Evolutionary conservation across 1,140 invertebrate species (phyloP), one percentile per base, ranked within the genome.

Genomic region (Vanessa atalanta): DNA sequence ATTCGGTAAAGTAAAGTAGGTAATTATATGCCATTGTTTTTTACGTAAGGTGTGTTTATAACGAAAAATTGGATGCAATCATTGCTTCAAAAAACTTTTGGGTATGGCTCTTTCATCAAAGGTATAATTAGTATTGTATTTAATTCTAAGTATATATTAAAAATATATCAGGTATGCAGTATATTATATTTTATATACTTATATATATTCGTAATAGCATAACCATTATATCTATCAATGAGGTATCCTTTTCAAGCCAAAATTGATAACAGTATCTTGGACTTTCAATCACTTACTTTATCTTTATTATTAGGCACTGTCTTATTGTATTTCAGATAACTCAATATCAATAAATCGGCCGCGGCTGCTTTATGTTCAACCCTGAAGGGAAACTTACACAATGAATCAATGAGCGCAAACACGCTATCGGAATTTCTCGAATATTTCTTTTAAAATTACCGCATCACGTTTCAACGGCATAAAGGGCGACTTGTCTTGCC

Each of bases 1-100:
- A 77, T 85, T 84, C n/a, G 83, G 84, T 55, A 15, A 43, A 64
- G 64, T 73, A 63, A 75, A 79, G 82, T 60, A 66, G 61, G 61
- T 81, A 86, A 86, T 85, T 88, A 85, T 80, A 74, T 79, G 47
- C 74, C 70, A 64, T 72, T 70, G 76, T 83, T 79, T 79, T 86
- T 79, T 83, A 77, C 72, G 57, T 67, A 66, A 78, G 68, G 75
- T 82, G 79, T 80, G 79, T 78, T 78, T 78, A 82, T 79, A 76
- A 69, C 47, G 12, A 55, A 61, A 69, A 67, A 73, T 66, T 55
- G 47, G 37, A n/a, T 20, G 43, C 63, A 20, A 48, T 60, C 16
- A 70, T 70, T 20, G 15, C 47, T 48, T 31, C 43, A 61, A 57
- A 68, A 69, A 23, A 48, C 43, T 61, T 63, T 48, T 65, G 37